Conservation (phyloP, 1,140 invertebrate genomes). For the Dermatophagoides farinae region DNA sequence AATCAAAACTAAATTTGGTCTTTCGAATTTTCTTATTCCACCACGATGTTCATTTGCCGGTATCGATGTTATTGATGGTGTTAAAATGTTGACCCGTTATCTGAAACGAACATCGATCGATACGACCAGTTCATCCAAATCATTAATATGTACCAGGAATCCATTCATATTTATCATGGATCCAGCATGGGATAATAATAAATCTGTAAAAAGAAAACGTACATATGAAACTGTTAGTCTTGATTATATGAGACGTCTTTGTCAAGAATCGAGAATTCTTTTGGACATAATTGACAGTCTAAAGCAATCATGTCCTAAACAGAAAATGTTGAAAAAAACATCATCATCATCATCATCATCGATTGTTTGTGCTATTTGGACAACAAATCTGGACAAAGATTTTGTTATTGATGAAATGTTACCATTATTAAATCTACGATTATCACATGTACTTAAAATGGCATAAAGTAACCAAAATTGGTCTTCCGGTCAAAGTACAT, state of each 20-base stretch:
- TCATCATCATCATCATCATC: not conserved
- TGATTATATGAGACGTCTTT: not conserved
- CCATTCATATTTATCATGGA: slow-evolving; percentile 11
- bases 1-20: not conserved
- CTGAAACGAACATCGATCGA: not conserved
- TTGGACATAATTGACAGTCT: not conserved
- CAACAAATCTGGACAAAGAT: not conserved
- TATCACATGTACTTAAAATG: not conserved
- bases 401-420: slow-evolving; percentile 12
- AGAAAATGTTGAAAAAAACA: not conserved
- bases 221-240: not conserved
- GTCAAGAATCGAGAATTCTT: not conserved
- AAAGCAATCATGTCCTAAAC: not conserved
- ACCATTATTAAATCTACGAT: not conserved
- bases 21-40: not conserved
- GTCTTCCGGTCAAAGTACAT: slow-evolving; percentile 10
- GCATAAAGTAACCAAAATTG: slow-evolving; percentile 13
- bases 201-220: slow-evolving; percentile 13
- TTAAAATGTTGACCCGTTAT: not conserved
- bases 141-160: not conserved
- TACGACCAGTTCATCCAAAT: not conserved
- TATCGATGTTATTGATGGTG: not conserved
- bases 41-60: slow-evolving; percentile 5
- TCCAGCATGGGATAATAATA: slow-evolving; percentile 11
- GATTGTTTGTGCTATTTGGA: slow-evolving; percentile 5